Evolutionary conservation across 2,888 invertebrate species (phyloP), one percentile per base, ranked within the genome.

Genomic region (Argynnis bischoffii): DNA sequence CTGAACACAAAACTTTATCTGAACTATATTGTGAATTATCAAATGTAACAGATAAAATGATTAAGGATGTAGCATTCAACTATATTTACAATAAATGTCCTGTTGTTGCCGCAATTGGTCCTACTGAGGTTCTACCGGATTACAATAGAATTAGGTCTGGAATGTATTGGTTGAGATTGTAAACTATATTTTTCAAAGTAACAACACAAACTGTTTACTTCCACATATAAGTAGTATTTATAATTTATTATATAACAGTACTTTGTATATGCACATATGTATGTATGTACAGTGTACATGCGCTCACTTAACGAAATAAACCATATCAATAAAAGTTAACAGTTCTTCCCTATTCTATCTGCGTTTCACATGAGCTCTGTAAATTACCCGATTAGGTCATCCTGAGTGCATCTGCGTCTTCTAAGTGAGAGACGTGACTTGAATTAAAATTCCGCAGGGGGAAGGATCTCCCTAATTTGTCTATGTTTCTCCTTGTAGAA

Each of bases 71-170:
- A 2, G 79, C 81, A 0, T 72, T 78, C 1, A 79, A 78, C 26
- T 84, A 85, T n/a, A 70, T 93, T 41, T 92, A 92, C 69, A 86
- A 93, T 73, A 86, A 81, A 67, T 87, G 86, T 68, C 93, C 92
- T 0, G 91, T 77, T 1, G 81, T 93, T 6, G 84, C 86, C 6
- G 92, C 84, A 0, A 75, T 91, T 0, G 93, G 93, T 0, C 89
- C 90, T 0, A 79, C 87, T 0, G 93, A 93, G 73, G 77, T 78
- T 41, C 63, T 93, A 16, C 85, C 89, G 0, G 89, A 91, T 6
- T 93, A 93, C 72, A 77, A 61, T 35, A 81, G 88, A 50, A 80
- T 86, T 31, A 79, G 87, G 63, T 74, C 85, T 51, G 82, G 83
- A 15, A 86, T 77, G 79, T 89, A 87, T 73, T 91, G 90, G 90